Evolutionary conservation across 2,888 invertebrate species (phyloP).

Genomic region (Chelonus formosanus): DNA sequence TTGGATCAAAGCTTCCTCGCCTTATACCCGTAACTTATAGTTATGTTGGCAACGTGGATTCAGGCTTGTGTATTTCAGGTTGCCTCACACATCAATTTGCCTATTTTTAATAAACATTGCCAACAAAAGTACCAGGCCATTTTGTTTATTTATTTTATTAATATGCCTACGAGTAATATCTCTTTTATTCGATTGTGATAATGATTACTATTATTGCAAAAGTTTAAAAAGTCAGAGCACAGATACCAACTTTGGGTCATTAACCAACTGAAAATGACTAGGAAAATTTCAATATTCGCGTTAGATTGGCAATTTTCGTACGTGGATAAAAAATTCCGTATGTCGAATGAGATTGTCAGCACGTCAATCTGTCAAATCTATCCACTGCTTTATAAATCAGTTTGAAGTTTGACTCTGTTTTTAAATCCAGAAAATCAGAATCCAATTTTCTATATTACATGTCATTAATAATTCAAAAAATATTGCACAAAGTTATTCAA

Average conservation of each 20-base stretch:
- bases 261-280: too few species aligned
- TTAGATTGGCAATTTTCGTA: not conserved
- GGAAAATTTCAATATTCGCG: not conserved
- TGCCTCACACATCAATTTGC: too few species aligned
- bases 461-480: constrained; percentile 12
- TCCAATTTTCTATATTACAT: not conserved
- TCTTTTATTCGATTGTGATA: too few species aligned
- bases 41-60: constrained; percentile 41
- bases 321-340: constrained; percentile 5
- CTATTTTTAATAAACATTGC: too few species aligned
- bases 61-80: not conserved
- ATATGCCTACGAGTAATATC: too few species aligned
- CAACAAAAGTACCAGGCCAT: too few species aligned
- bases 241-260: too few species aligned
- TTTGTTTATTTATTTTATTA: too few species aligned
- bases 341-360: constrained; percentile 20
- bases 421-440: not conserved
- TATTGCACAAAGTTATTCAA: too few species aligned
- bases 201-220: too few species aligned
- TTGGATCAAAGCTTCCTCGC: constrained; percentile 50
- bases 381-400: constrained; percentile 10
- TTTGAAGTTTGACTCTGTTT: not conserved
- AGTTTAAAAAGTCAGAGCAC: too few species aligned
- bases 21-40: constrained; percentile 28
- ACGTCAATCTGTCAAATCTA: constrained; percentile 30